Evolutionary conservation across 2,888 invertebrate species (phyloP), one percentile per base, ranked within the genome.

Genomic region (Merodon equestris): DNA sequence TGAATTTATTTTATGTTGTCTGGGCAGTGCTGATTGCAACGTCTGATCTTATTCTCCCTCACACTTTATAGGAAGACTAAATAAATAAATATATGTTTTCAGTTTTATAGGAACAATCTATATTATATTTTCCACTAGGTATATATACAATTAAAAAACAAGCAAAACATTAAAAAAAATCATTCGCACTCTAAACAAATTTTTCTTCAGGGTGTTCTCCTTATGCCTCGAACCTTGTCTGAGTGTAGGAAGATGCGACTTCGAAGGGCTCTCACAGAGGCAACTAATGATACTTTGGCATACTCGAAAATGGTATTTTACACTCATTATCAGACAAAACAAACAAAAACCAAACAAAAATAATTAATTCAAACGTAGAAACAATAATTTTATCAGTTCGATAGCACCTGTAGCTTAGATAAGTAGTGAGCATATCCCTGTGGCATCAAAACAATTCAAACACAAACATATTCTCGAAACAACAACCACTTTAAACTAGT

Each of bases 201-300:
- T 83, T 81, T 82, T 81, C 83, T 83, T 58, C 93, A 94, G 93
- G 95, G 95, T 89, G 93, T 95, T 91, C 94, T 96, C 90, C 94
- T 95, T 91, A 95, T 95, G 91, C 95, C 96, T 88, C 94, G 95
- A 91, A 95, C 95, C 89, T 93, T 96, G 93, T 94, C 95, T 91
- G 95, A 95, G 92, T 93, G 93, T 88, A 94, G 96, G 88, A 93
- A 95, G 87, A 93, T 94, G 89, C 93, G 94, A 87, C 93, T 96
- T 90, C 93, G 95, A 90, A 93, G 96, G 89, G 96, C 96, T 88
- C 94, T 95, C 91, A 96, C 96, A 89, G 95, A 95, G 91, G 95
- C 95, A 86, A 95, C 95, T 89, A 93, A 94, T 89, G 95, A 95
- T 91, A 94, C 94, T 87, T 93, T 95, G 91, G 93, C 92, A 92